These are phyloP conservation scores for Lerema accius DNA, from an alignment of 1,140 invertebrate genomes.

Conservation along the genomic window DNA sequence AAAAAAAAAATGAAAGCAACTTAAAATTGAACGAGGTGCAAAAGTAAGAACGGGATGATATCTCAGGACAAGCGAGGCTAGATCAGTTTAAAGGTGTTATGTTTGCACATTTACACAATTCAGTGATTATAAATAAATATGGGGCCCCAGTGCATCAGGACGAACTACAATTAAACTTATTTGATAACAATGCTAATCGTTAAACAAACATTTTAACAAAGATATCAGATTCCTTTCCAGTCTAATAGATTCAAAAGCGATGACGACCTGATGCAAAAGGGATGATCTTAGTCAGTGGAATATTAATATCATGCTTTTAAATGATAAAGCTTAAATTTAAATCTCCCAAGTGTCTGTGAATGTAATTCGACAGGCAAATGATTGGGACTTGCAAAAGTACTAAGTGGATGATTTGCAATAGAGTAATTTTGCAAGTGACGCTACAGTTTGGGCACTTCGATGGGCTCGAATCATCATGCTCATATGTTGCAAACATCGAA, in stretches of 20 bases:
- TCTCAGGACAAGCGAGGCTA: slow-evolving; percentile 81
- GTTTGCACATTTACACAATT: slow-evolving; percentile 79
- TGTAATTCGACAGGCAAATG: slow-evolving; percentile 72
- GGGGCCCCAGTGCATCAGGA: slow-evolving; percentile 41
- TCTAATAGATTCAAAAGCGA: not conserved
- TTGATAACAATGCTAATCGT: no score
- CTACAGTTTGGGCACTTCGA: slow-evolving; percentile 60
- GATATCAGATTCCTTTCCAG: not conserved
- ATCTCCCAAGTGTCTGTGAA: slow-evolving; percentile 76
- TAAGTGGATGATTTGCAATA: slow-evolving; percentile 45
- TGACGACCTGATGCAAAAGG: slow-evolving; percentile 34
- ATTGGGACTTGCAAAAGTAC: slow-evolving; percentile 75
- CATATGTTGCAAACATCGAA: slow-evolving; percentile 14
- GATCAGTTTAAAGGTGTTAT: slow-evolving; percentile 78
- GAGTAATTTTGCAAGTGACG: slow-evolving; percentile 70
- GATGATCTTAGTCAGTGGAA: slow-evolving; percentile 55
- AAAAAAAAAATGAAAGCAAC: slow-evolving; percentile 78
- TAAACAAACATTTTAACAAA: slow-evolving; percentile 2
- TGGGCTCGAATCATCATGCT: slow-evolving; percentile 48
- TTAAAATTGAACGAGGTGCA: slow-evolving; percentile 82
- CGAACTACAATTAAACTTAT: no score
- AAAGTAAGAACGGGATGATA: slow-evolving; percentile 79
- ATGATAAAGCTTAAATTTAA: slow-evolving; percentile 80
- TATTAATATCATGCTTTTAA: slow-evolving; percentile 79
- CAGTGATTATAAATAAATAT: slow-evolving; percentile 66